Base-by-base conservation (phyloP, 92 coral and sea anemone species). In the Phenganax marumi region DNA sequence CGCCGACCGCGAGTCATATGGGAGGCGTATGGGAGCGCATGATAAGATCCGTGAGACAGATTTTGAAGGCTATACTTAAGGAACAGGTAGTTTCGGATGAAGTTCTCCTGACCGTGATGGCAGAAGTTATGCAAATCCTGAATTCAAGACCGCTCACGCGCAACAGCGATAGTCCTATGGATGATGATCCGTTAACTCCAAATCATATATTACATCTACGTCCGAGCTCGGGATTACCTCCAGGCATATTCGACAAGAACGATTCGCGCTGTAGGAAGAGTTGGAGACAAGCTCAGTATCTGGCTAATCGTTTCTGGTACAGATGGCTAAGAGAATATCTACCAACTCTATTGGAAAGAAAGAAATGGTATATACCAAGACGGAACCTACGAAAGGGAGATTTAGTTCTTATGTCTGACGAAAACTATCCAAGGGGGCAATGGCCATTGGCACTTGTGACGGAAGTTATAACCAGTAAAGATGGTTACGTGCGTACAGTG, bases 211-310 rank as follows among this genome's bases (percentile, higher is more conserved):
- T 90, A 12, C 83, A 74, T 10, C 81, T 76, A 24, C 73, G 86
- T 10, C 76, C 88, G 6, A 79, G 86, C n/a, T 26, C 88, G 10
- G 21, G 54, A 22, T 48, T 89, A 53, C 90, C 82, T 11, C 92
- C 86, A 12, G 92, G 92, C 25, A 47, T 79, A 19, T 89, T 87
- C 57, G 17, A 17, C 46, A 80, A 69, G 80, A 86, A 83, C 13
- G 92, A 86, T 52, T 12, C 18, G 68, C 77, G 83, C 64, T 71
- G 76, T 26, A 56, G 18, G 50, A 48, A 72, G 13, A 68, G 56
- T 71, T 80, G 88, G 91, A 75, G 83, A 56, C 90, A 87, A 70
- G 90, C 84, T 10, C 90, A 87, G 47, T 84, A 75, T 63, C 73
- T 83, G 23, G 39, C 80, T 6, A 78, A 87, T 26, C 23, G 52